Evolutionary conservation across 2,113 vertebrate species (phyloP).

Genomic region (Rissa tridactyla): DNA sequence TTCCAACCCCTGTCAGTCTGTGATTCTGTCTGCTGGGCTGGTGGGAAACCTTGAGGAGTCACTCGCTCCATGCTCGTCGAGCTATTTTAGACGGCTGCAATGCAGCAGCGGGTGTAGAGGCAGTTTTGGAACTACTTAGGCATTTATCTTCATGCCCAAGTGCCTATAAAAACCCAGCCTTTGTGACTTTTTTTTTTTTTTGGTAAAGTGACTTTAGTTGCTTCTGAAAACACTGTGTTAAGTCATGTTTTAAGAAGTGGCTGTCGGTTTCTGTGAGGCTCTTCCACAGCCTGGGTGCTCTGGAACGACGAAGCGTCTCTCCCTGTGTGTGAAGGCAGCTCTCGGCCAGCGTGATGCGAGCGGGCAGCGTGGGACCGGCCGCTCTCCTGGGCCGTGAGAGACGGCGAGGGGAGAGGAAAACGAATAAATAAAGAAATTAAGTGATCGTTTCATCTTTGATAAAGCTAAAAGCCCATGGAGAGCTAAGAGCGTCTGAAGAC

Average conservation of each 20-base stretch:
- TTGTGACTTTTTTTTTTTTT: not conserved
- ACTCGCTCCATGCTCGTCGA: rapidly evolving
- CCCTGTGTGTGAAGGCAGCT: not conserved
- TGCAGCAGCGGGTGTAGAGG: not conserved
- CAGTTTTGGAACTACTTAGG: not conserved
- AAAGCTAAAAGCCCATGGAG: not conserved
- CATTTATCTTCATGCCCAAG: not conserved
- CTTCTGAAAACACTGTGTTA: not conserved
- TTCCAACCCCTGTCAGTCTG: no score
- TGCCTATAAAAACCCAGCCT: not conserved
- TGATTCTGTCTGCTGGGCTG: not conserved
- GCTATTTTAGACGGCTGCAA: not conserved
- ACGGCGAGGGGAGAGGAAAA: not conserved
- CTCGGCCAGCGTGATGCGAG: rapidly evolving
- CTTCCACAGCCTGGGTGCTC: not conserved
- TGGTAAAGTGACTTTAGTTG: not conserved
- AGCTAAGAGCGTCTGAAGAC: rapidly evolving
- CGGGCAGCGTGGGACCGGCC: rapidly evolving
- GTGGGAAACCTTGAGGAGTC: not conserved
- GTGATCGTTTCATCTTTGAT: not conserved
- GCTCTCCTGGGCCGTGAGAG: no score
- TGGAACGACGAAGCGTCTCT: not conserved
- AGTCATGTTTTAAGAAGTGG: no score
- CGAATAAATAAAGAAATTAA: not conserved
- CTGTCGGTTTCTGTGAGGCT: not conserved